Base-by-base conservation (phyloP, 2,888 invertebrate species). In the Trissolcus brochymenae region DNA sequence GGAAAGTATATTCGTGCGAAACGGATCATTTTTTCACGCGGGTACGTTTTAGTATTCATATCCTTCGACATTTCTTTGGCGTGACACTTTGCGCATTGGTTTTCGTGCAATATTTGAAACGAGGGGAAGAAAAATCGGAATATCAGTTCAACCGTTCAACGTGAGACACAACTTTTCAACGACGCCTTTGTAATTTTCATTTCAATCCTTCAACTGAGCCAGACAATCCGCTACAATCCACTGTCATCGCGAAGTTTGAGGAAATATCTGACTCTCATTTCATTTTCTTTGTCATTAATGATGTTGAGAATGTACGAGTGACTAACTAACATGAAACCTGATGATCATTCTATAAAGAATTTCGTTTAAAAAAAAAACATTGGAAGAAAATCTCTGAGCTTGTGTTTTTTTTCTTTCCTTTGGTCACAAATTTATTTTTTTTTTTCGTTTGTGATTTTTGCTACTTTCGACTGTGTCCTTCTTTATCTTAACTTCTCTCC, bases 401-500 rank as follows among this genome's bases (percentile, higher is more conserved):
- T 54, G 53, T 4, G 55, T 50, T 56, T 70, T 73, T 55, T 78
- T 74, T 70, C 62, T 66, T 62, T 57, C 68, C 4, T 25, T 56
- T 46, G 61, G 70, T 62, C 56, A 56, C 66, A 77, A n/a, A n/a
- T n/a, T n/a, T n/a, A n/a, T n/a, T n/a, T n/a, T 68, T 56, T 72
- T 75, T 59, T 66, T 78, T 70, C 70, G 60, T 71, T 74, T 73
- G 53, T 64, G 49, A 51, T 64, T 62, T 53, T 35, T 53, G 54
- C 71, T 59, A 71, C 53, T 62, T 60, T 68, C 77, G 68, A 71
- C 79, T 81, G 79, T 81, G 79, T 81, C 80, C 79, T 81, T 71
- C 79, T 82, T 80, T 81, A 83, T 79, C 75, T 80, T 73, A 79
- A 78, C 83, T 81, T 80, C 4, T 43, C 80, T 75, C 76, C 57